Conservation (phyloP, 1,140 invertebrate genomes). For the Drosophila elegans region DNA sequence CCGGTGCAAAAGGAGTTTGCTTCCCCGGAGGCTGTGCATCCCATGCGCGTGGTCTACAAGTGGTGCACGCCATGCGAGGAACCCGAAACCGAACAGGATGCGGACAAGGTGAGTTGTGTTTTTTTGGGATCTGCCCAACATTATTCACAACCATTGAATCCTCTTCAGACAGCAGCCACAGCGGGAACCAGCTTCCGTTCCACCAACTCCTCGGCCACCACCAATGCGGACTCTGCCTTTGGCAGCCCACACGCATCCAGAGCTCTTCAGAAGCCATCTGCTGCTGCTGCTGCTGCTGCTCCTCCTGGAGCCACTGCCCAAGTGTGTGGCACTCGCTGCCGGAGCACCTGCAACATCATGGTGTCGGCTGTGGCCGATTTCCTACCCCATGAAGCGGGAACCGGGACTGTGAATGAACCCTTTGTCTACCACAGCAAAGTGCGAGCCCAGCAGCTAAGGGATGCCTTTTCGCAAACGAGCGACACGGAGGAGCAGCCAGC, state of each 20-base stretch:
- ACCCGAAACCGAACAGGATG: constrained; percentile 54
- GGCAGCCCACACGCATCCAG: constrained; percentile 75
- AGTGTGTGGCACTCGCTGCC: constrained; percentile 85
- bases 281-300: neutral
- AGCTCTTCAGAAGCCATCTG: constrained; percentile 10
- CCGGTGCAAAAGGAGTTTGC: constrained; percentile 61
- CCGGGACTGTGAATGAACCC: constrained; percentile 46
- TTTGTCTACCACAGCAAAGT: constrained; percentile 78
- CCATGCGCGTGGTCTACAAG: constrained; percentile 76
- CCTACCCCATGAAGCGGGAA: constrained; percentile 46
- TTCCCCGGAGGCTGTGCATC: constrained; percentile 69
- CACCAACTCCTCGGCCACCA: constrained; percentile 75
- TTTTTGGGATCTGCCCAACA: too few species aligned
- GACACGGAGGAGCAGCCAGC: constrained; percentile 72
- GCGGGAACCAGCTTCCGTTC: constrained; percentile 75
- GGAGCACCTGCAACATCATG: constrained; percentile 89
- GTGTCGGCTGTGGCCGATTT: constrained; percentile 85
- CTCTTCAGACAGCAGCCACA: constrained; percentile 49
- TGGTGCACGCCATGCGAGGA: constrained; percentile 59
- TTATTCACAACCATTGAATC: neutral
- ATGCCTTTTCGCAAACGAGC: constrained; percentile 83
- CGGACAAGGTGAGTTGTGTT: constrained; percentile 41
- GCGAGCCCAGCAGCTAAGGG: constrained; percentile 73
- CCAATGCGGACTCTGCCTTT: constrained; percentile 76
- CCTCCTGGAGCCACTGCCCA: constrained; percentile 49